phyloP scores from a whole-genome alignment of 2,888 invertebrate species.

The Mongoloraphidia duomilia region DNA sequence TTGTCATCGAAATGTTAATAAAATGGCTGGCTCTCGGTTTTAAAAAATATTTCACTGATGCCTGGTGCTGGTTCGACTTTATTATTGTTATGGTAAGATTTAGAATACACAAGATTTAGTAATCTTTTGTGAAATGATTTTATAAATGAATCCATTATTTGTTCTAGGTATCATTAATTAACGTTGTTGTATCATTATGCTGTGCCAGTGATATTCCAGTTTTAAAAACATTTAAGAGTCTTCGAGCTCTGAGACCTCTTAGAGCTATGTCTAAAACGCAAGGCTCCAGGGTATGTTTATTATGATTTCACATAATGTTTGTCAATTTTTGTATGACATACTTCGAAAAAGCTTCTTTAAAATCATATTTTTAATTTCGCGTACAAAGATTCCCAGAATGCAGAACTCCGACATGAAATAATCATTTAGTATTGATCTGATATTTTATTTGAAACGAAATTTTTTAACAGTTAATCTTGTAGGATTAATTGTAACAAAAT shows the following conservation, averaged over 20 bases:
- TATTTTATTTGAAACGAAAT: neutral
- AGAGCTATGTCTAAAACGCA: slow-evolving; percentile 99
- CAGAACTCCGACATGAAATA: neutral
- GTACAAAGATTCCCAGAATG: too few relatives aligned
- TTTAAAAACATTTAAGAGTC: slow-evolving; percentile 98
- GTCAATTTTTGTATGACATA: too few relatives aligned
- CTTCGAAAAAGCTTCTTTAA: too few relatives aligned
- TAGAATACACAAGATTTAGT: neutral
- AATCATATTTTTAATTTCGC: too few relatives aligned
- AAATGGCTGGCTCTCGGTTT: slow-evolving; percentile 97
- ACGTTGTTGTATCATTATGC: slow-evolving; percentile 89
- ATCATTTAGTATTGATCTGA: too few relatives aligned
- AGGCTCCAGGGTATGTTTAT: slow-evolving; percentile 94
- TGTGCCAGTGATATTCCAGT: slow-evolving; percentile 96
- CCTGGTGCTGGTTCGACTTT: slow-evolving; percentile 99
- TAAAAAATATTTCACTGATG: slow-evolving; percentile 94
- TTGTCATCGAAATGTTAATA: slow-evolving; percentile 97
- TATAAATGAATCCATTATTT: slow-evolving; percentile 20
- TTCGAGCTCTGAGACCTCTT: slow-evolving; percentile 93
- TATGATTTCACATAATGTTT: neutral
- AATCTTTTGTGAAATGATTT: neutral
- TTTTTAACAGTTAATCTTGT: neutral
- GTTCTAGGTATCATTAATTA: slow-evolving; percentile 85
- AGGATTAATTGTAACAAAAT: neutral
- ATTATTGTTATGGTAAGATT: slow-evolving; percentile 89